A percentile compares a stretch with the other conserved stretches of the same genome.
Evolutionary conservation across 2,888 invertebrate species (phyloP).

Genomic region (Enoplolaimus lenunculus): DNA sequence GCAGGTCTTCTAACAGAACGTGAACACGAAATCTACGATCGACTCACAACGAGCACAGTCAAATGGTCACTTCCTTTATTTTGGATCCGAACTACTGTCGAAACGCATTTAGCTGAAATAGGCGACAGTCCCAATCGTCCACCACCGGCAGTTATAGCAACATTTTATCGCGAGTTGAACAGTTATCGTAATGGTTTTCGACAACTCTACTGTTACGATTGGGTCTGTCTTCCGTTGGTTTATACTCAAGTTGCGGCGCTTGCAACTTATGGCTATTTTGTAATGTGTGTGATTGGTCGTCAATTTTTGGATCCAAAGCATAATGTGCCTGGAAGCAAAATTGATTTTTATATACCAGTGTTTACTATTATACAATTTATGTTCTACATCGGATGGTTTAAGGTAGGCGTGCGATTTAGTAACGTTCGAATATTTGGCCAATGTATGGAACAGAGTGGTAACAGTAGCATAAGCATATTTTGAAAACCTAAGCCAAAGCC

Average conservation of each 20-base stretch:
- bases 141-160: not conserved
- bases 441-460: no score
- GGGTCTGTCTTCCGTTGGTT: slow-evolving; percentile 42
- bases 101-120: not conserved
- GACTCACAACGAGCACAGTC: slow-evolving; percentile 37
- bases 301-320: slow-evolving; percentile 27
- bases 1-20: slow-evolving; percentile 43
- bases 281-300: slow-evolving; percentile 40
- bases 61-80: slow-evolving; percentile 31
- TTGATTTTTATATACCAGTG: slow-evolving; percentile 6
- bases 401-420: no score
- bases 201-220: slow-evolving; percentile 39
- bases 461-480: no score
- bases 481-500: no score
- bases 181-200: slow-evolving; percentile 25
- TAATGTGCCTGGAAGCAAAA: not conserved
- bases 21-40: slow-evolving; percentile 40
- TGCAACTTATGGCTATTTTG: slow-evolving; percentile 42
- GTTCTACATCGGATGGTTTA: slow-evolving; percentile 23
- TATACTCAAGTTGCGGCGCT: no score
- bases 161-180: slow-evolving; percentile 2
- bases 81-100: slow-evolving; percentile 29
- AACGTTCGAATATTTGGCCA: no score
- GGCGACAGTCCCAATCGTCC: not conserved
- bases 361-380: slow-evolving; percentile 17